Evolutionary conservation across 2,888 invertebrate species (phyloP).

Genomic region (Ischnura elegans): DNA sequence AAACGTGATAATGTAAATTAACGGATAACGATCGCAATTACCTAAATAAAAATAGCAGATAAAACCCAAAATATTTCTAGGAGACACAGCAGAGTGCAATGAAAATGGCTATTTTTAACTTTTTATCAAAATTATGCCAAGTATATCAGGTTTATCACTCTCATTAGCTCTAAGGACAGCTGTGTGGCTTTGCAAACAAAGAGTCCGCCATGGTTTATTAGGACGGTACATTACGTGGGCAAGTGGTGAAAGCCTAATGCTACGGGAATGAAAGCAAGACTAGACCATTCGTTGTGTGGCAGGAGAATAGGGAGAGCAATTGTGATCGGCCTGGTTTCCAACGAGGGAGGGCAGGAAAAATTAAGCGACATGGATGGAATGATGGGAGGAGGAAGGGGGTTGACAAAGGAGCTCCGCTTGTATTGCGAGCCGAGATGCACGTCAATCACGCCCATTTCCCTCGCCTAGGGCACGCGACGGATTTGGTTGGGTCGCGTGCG

Average conservation of each 20-base stretch:
- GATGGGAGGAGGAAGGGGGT: neutral
- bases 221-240: neutral
- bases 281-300: neutral
- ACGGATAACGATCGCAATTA: too few relatives aligned
- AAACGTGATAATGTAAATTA: too few relatives aligned
- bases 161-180: too few relatives aligned
- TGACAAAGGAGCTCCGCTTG: neutral
- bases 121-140: too few relatives aligned
- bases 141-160: too few relatives aligned
- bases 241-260: neutral
- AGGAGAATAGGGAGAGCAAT: neutral
- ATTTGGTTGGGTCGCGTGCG: neutral
- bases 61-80: too few relatives aligned
- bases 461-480: neutral
- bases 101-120: too few relatives aligned
- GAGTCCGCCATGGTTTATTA: too few relatives aligned
- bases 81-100: too few relatives aligned
- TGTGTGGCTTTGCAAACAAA: too few relatives aligned
- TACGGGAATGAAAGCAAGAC: neutral
- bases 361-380: neutral
- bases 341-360: too few relatives aligned
- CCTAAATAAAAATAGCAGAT: too few relatives aligned
- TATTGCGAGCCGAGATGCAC: neutral
- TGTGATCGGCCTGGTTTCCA: neutral
- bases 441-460: neutral